A percentile compares a stretch with the other conserved stretches of the same genome.
Evolutionary conservation across 2,797 vertebrate species (phyloP).

Genomic region (Astyanax mexicanus): DNA sequence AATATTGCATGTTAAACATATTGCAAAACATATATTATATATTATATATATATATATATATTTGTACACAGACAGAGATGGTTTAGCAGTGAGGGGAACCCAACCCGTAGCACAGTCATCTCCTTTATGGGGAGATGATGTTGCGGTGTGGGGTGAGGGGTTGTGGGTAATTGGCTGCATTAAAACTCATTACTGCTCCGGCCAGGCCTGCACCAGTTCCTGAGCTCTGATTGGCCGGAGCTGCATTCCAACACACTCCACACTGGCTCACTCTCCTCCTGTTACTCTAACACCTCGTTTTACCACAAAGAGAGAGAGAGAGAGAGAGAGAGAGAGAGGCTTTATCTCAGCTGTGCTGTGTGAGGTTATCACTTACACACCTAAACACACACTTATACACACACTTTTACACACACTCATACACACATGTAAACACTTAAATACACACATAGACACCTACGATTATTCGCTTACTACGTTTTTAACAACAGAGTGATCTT

Average conservation of each 20-base stretch:
- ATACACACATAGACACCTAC: no score
- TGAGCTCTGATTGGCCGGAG: not conserved
- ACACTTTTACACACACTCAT: no score
- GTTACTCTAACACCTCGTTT: not conserved
- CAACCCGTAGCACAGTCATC: not conserved
- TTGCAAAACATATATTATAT: no score
- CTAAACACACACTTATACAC: no score
- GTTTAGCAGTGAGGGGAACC: not conserved
- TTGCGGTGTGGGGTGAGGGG: not conserved
- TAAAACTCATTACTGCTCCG: constrained; percentile 10
- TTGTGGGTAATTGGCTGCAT: not conserved
- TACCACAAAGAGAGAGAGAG: not conserved
- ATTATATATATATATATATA: no score
- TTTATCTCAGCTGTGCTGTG: no score
- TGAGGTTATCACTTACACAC: no score
- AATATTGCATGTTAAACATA: no score
- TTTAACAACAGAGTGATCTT: no score
- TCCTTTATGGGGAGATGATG: not conserved
- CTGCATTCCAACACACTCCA: not conserved
- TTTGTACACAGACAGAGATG: no score
- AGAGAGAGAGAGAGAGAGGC: not conserved
- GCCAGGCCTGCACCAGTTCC: not conserved
- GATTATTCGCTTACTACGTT: no score
- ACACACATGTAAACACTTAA: no score
- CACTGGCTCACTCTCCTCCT: not conserved